A percentile compares a stretch with the other conserved stretches of the same genome.
These are phyloP conservation scores for Archips crataeganus DNA, from an alignment of 2,888 invertebrate species.

Conservation along the genomic window DNA sequence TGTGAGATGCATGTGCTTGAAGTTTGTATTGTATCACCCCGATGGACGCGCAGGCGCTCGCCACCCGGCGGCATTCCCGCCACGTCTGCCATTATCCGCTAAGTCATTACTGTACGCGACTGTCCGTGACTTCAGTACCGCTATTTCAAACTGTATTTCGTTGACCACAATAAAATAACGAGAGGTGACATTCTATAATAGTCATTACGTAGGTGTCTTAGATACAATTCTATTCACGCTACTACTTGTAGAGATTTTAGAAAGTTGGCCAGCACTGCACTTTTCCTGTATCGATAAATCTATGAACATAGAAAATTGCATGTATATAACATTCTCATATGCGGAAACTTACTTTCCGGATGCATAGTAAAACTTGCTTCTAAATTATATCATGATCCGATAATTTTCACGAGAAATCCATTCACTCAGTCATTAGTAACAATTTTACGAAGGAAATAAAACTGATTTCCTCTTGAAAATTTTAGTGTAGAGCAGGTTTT, in stretches of 20 bases:
- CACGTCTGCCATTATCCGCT: background rate
- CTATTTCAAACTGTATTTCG: constrained; percentile 15
- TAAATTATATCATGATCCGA: constrained; percentile 3
- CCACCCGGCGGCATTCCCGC: background rate
- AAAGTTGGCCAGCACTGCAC: constrained; percentile 32
- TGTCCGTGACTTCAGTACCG: background rate
- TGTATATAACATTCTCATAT: constrained; percentile 21
- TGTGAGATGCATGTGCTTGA: constrained; percentile 4
- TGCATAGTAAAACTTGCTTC: constrained; percentile 16
- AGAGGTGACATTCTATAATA: constrained; percentile 22
- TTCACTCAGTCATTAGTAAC: constrained; percentile 12
- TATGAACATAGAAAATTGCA: constrained; percentile 14
- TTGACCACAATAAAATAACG: constrained; percentile 6
- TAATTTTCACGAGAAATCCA: constrained; percentile 13
- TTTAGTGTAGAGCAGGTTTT: constrained; percentile 10
- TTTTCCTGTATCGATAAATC: constrained; percentile 13
- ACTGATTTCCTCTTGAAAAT: constrained; percentile 17
- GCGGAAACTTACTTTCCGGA: constrained; percentile 25
- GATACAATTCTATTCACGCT: constrained; percentile 31
- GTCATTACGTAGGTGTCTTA: constrained; percentile 24
- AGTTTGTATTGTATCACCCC: background rate
- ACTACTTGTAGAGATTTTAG: constrained; percentile 34
- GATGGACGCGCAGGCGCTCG: background rate
- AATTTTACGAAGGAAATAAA: constrained; percentile 19
- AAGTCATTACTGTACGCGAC: background rate